Conservation (phyloP, 2,113 vertebrate species). For the Recurvirostra avosetta region DNA sequence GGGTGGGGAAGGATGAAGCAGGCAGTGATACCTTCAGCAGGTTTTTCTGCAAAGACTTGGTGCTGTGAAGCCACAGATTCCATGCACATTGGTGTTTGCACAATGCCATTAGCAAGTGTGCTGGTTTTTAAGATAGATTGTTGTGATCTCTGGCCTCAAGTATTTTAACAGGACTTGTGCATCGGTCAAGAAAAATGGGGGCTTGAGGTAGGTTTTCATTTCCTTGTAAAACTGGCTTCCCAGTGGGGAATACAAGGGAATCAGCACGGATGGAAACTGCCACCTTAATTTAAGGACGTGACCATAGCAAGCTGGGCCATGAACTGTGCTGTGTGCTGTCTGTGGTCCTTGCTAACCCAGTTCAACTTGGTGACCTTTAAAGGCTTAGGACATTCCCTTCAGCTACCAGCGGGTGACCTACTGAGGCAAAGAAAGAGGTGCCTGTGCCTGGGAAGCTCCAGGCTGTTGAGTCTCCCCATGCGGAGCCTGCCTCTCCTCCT, state of each 20-base stretch:
- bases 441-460: background rate
- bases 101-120: background rate
- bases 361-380: background rate
- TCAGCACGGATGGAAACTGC: background rate
- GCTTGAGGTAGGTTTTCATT: background rate
- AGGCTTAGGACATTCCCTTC: background rate
- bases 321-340: background rate
- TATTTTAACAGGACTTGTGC: background rate
- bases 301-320: background rate
- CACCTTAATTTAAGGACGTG: background rate
- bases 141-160: background rate
- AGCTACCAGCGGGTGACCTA: background rate
- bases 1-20: background rate
- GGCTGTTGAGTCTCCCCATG: background rate
- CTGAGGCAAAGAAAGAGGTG: background rate
- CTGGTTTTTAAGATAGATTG: background rate
- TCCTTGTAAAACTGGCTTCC: background rate
- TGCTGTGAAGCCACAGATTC: background rate
- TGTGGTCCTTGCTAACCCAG: background rate
- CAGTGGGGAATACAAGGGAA: background rate
- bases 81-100: fast-evolving
- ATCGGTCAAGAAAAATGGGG: background rate
- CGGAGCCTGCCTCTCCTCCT: background rate
- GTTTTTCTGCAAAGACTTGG: background rate
- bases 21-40: background rate